These are phyloP conservation scores for Sebastiscus tertius DNA, from an alignment of 2,797 vertebrate genomes.

Conservation along the genomic window DNA sequence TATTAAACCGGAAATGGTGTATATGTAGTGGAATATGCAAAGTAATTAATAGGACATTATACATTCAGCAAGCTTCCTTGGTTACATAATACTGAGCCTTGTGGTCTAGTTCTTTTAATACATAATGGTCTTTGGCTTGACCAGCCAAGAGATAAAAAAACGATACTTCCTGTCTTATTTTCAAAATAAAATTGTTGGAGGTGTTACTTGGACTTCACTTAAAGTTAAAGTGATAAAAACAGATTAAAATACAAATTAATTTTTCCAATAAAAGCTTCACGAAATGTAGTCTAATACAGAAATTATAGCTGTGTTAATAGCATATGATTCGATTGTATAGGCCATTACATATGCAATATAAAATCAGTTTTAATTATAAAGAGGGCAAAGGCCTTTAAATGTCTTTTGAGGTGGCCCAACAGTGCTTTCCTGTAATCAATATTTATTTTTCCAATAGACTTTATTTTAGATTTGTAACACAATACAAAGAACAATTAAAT, in stretches of 20 bases:
- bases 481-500: too few relatives aligned
- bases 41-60: not conserved
- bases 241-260: too few relatives aligned
- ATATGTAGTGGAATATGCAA: too few relatives aligned
- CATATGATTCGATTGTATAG: not conserved
- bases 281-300: too few relatives aligned
- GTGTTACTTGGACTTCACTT: not conserved
- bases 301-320: not conserved
- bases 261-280: too few relatives aligned
- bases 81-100: not conserved
- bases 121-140: not conserved
- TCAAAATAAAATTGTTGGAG: conserved; percentile 11
- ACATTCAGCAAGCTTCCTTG: not conserved
- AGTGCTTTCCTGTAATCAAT: not conserved
- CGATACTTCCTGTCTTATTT: not conserved
- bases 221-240: not conserved
- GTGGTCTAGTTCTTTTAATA: too few relatives aligned
- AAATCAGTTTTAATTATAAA: not conserved
- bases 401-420: not conserved
- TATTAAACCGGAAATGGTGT: not conserved
- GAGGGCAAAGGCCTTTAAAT: not conserved
- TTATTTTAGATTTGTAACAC: too few relatives aligned
- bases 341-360: not conserved
- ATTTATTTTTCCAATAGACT: too few relatives aligned
- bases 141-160: not conserved